These are phyloP conservation scores for Pantherophis guttatus DNA, from an alignment of 2,113 vertebrate genomes.

Conservation along the genomic window DNA sequence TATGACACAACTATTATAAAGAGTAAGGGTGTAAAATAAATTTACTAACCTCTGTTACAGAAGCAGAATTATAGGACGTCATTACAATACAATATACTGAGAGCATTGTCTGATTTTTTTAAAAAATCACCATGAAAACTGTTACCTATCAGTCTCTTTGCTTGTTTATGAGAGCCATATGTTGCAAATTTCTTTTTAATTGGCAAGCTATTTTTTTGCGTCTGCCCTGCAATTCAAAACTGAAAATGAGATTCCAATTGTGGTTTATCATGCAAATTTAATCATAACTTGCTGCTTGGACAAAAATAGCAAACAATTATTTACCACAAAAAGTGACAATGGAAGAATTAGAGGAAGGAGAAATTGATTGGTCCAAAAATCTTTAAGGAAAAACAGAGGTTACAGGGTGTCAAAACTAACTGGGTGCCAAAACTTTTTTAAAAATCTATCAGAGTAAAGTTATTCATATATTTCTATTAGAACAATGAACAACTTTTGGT, in stretches of 20 bases:
- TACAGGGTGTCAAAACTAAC: not conserved
- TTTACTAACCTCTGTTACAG: not conserved
- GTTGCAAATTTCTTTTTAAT: not conserved
- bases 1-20: not conserved
- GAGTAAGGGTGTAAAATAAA: not conserved
- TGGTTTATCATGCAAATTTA: not conserved
- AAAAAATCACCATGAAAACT: not conserved
- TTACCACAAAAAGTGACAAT: not conserved
- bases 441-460: not conserved
- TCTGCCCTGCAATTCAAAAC: not conserved
- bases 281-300: not conserved
- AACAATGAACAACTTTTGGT: not conserved
- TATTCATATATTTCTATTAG: not conserved
- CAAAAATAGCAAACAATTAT: not conserved
- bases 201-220: not conserved
- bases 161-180: not conserved
- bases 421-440: not conserved
- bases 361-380: not conserved
- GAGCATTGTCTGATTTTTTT: not conserved
- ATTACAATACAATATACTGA: not conserved
- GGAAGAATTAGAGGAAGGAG: not conserved
- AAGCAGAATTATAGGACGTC: not conserved
- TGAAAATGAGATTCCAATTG: not conserved
- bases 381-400: not conserved
- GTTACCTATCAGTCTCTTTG: not conserved